Evolutionary conservation across 2,113 vertebrate species (phyloP), one percentile per base, ranked within the genome.

Genomic region (Etheostoma spectabile): DNA sequence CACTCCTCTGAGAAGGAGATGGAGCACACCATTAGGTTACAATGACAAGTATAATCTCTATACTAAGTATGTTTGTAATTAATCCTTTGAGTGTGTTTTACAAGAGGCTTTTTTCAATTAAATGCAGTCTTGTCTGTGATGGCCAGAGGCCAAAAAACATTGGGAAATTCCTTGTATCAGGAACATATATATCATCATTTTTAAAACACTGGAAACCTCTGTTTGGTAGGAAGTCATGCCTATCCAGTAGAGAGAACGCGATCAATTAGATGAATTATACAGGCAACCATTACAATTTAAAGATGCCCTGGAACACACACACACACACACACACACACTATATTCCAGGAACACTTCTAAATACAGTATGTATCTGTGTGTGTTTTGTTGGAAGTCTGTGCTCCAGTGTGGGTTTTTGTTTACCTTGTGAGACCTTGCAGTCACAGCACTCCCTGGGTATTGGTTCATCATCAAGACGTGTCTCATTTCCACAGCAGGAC

Each of bases 371-470:
- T 49, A 46, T 67, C 24, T 67, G 24, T 69, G 49, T 19, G 27
- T 14, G 66, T 38, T 53, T 14, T 4, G 14, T 35, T 52, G 3
- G 33, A 38, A n/a, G 24, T 19, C 22, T 19, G 22, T 38, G 11
- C 33, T 59, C 45, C 55, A 33, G 52, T 52, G 55, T 53, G 63
- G 2, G 11, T 61, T 38, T 5, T n/a, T 16, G 6, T 70, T 90
- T 94, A 99, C 97, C 96, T 70, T 22, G 70, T 5, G 88, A 93
- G 52, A 88, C 69, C 0, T 56, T 81, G 88, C 98, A 99, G 87
- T 97, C 94, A 72, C 98, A 99, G 93, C 98, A 98, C n/a, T 96
- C 94, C 53, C 83, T 79, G 35, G 77, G 30, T 10, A 94, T 67
- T 0, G 5, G 74, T 11, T 49, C 11, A 5, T 16, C 68, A 27